These are phyloP conservation scores for Drosophila lini DNA, from an alignment of 1,140 invertebrate genomes.

Conservation along the genomic window DNA sequence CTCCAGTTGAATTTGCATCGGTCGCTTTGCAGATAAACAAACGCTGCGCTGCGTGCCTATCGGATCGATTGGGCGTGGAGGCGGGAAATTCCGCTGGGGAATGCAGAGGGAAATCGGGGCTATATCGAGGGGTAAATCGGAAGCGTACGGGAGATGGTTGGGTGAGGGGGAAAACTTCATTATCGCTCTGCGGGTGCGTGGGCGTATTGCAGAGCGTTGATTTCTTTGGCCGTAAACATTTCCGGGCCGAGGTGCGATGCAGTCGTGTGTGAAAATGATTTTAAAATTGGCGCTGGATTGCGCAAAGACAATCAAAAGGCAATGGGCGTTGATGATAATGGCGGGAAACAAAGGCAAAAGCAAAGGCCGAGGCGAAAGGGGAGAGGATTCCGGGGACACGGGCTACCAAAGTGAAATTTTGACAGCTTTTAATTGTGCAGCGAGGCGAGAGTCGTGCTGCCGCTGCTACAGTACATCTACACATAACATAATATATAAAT, in stretches of 20 bases:
- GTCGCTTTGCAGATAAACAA: conserved; percentile 46
- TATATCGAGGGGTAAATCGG: conserved; percentile 8
- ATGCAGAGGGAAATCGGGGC: conserved; percentile 3
- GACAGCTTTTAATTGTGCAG: conserved; percentile 80
- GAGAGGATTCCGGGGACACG: conserved; percentile 4
- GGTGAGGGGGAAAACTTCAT: conserved; percentile 16
- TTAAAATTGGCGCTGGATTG: conserved; percentile 74
- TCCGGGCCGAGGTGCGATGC: conserved; percentile 66
- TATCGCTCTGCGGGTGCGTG: conserved; percentile 21
- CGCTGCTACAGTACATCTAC: not conserved
- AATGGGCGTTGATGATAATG: conserved; percentile 65
- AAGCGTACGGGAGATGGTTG: not conserved
- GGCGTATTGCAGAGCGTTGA: conserved; percentile 30
- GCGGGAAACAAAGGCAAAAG: conserved; percentile 56
- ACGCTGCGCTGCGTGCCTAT: conserved; percentile 41
- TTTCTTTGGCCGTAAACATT: conserved; percentile 72
- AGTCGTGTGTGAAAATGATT: conserved; percentile 83
- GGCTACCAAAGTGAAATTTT: conserved; percentile 62
- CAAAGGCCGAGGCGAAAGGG: not conserved
- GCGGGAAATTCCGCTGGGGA: conserved; percentile 28
- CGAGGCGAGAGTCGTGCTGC: conserved; percentile 53
- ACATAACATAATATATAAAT: conserved; percentile 6
- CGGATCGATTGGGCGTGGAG: conserved; percentile 34
- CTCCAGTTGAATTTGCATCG: conserved; percentile 33
- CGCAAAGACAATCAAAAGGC: conserved; percentile 76